A percentile compares a stretch with the other conserved stretches of the same genome.
phyloP scores from a whole-genome alignment of 2,888 invertebrate genomes.

The Scaptomyza reducta region DNA sequence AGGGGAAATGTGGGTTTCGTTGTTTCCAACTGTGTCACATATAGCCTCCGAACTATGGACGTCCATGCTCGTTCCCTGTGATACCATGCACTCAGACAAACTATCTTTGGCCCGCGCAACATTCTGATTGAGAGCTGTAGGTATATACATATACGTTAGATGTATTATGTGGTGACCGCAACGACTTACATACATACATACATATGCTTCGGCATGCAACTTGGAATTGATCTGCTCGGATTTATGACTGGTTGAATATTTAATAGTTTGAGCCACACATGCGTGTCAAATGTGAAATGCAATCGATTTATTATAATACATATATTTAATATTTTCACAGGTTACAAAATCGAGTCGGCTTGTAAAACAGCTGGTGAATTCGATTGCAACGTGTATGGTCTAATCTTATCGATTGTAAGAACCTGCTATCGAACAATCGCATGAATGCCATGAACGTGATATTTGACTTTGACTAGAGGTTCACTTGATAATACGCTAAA shows the following conservation, averaged over 20 bases:
- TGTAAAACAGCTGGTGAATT: slow-evolving; percentile 35
- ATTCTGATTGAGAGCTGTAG: slow-evolving; percentile 26
- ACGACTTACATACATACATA: slow-evolving; percentile 29
- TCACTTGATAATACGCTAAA: neutral
- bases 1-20: slow-evolving; percentile 14
- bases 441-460: neutral
- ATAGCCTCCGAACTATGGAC: slow-evolving; percentile 29
- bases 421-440: neutral
- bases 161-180: slow-evolving; percentile 10
- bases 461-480: slow-evolving; percentile 1
- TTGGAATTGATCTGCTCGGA: slow-evolving; percentile 11
- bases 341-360: slow-evolving; percentile 55
- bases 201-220: slow-evolving; percentile 16
- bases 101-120: slow-evolving; percentile 42
- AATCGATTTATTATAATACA: slow-evolving; percentile 30
- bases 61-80: slow-evolving; percentile 36
- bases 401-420: neutral
- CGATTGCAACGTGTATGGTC: slow-evolving; percentile 15
- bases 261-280: neutral
- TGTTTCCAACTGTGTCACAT: slow-evolving; percentile 23
- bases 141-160: slow-evolving; percentile 2
- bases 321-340: slow-evolving; percentile 45
- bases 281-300: slow-evolving; percentile 5
- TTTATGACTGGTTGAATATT: slow-evolving; percentile 17
- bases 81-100: slow-evolving; percentile 39